A percentile compares a stretch with the other conserved stretches of the same genome.
These are phyloP conservation scores for Aphidius colemani DNA, from an alignment of 2,888 invertebrate species.

Conservation along the genomic window DNA sequence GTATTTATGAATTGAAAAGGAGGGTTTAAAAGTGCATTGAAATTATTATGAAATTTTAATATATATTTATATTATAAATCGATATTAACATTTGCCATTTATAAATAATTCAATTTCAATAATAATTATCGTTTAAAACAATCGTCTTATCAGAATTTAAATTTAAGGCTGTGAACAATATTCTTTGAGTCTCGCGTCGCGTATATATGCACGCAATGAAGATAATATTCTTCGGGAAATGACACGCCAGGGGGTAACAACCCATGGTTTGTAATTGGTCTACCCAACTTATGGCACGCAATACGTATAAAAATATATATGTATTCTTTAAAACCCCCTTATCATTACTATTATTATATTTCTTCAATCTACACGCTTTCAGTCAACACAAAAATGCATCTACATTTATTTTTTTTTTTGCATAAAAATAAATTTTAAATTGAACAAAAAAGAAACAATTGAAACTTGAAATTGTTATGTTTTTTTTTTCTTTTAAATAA, in stretches of 20 bases:
- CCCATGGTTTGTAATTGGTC: constrained; percentile 55
- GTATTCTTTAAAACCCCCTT: constrained; percentile 15
- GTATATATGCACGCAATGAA: constrained; percentile 44
- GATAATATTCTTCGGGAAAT: constrained; percentile 53
- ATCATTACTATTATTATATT: no score
- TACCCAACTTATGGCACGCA: constrained; percentile 39
- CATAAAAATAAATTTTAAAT: no score
- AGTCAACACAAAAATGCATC: no score
- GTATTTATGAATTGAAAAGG: constrained; percentile 7
- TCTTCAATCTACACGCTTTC: no score
- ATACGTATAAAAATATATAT: constrained; percentile 1
- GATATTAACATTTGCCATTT: constrained; percentile 30
- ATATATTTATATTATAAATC: constrained; percentile 11
- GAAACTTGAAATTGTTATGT: no score
- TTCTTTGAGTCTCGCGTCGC: constrained; percentile 33
- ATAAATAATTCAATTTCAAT: constrained; percentile 43
- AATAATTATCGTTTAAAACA: constrained; percentile 53
- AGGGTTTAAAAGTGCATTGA: not conserved
- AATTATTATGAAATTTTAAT: not conserved
- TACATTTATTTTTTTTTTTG: no score
- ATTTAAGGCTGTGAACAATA: no score
- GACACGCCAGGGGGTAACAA: constrained; percentile 58
- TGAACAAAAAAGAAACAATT: no score
- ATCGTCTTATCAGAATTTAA: constrained; percentile 39
- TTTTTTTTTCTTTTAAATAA: no score